Base-by-base conservation (phyloP, 2,113 vertebrate genomes). In the Psittacula cyanocephala region DNA sequence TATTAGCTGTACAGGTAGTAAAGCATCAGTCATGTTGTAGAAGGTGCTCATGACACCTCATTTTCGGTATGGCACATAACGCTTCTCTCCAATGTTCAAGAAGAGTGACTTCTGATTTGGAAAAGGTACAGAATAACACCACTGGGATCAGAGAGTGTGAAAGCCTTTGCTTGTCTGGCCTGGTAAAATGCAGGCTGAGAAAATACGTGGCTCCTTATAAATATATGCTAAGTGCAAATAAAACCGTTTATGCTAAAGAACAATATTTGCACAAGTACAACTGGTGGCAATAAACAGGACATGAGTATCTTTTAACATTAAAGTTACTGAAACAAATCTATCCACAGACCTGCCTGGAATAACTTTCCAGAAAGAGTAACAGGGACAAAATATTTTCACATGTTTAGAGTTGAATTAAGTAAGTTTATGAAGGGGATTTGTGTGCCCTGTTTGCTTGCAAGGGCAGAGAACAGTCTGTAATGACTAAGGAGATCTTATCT, bases 391-490 rank as follows among this genome's bases (percentile, higher is more conserved):
- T 2, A 22, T 72, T 86, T 89, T 88, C 27, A 15, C 28, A 33
- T 20, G 7, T 57, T 88, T 76, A 75, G 23, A 90, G 72, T 5
- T 47, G 18, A 88, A 79, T 52, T 76, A 52, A 87, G 55, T 37
- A 50, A 59, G 5, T 80, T 77, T 67, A 57, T 49, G 31, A 80
- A 49, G 41, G n/a, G 46, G 29, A 55, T 90, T 44, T 91, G 3
- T 91, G 43, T 49, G 49, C 41, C 53, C 29, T 75, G n/a, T 59
- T 88, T 81, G 19, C n/a, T 64, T 93, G n/a, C 68, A 93, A 88
- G 72, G 76, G n/a, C 82, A 93, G 46, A 74, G 41, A 86, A 35
- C 19, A 52, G 10, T 14, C 63, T 93, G 31, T 37, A 70, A 9
- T 47, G 88, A 83, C 79, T 62, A 53, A 64, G 31, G 28, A 88